These are phyloP conservation scores for Phenganax stokvisi DNA, from an alignment of 92 coral and sea anemone species.

Conservation along the genomic window DNA sequence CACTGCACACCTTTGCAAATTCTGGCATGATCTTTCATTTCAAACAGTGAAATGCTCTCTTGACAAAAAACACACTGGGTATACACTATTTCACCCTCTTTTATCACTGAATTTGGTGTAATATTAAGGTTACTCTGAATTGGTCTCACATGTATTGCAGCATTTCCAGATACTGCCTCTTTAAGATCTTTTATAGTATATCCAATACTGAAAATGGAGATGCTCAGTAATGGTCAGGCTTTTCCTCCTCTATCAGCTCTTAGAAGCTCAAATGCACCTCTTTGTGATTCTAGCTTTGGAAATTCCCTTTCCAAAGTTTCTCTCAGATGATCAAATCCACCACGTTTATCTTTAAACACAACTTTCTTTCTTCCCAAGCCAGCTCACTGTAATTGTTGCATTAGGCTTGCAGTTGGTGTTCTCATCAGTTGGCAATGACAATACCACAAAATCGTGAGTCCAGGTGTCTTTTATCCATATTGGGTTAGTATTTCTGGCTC, in stretches of 20 bases:
- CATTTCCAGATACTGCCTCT: slow-evolving; percentile 22
- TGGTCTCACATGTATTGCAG: slow-evolving; percentile 18
- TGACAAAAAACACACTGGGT: slow-evolving; percentile 24
- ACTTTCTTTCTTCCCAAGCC: slow-evolving; percentile 45
- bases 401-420: slow-evolving; percentile 35
- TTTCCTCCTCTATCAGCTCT: slow-evolving; percentile 53
- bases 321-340: slow-evolving; percentile 39
- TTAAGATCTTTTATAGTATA: slow-evolving; percentile 10
- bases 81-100: slow-evolving; percentile 17
- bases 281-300: slow-evolving; percentile 51
- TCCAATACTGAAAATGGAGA: neutral
- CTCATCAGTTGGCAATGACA: slow-evolving; percentile 35
- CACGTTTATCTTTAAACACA: slow-evolving; percentile 40
- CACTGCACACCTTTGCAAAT: neutral
- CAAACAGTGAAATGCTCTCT: neutral
- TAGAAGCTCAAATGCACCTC: slow-evolving; percentile 52
- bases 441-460: slow-evolving; percentile 47
- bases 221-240: slow-evolving; percentile 15
- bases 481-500: slow-evolving; percentile 32
- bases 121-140: slow-evolving; percentile 24
- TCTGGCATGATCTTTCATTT: slow-evolving; percentile 7
- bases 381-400: slow-evolving; percentile 38
- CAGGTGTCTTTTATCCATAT: slow-evolving; percentile 48
- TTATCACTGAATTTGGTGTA: neutral
- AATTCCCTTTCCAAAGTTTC: slow-evolving; percentile 17